Evolutionary conservation across 2,113 vertebrate genomes (phyloP), one percentile per base, ranked within the genome.

Genomic region (Indri indri): DNA sequence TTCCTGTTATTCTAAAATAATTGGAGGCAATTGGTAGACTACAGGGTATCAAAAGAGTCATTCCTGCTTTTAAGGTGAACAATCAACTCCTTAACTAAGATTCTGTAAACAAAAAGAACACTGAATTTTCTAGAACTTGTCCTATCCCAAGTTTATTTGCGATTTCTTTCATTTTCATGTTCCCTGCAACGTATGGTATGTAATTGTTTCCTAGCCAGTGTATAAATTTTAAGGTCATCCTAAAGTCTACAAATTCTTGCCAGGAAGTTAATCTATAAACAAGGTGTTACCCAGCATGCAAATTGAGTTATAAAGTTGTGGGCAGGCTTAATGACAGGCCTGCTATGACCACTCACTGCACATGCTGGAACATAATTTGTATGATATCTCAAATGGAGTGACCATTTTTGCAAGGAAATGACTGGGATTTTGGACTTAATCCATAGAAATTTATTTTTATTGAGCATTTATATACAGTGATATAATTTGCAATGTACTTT

Each of bases 391-490:
- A 65, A 93, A 92, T 14, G 11, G 1, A 34, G 10, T 42, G 42
- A 73, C 23, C n/a, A 77, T 77, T 96, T 91, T 94, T 96, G 63
- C 13, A 88, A 83, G 54, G 32, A 68, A 82, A 68, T 90, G 23
- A 37, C n/a, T 74, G 12, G 1, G 8, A 57, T 82, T 95, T 95
- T 74, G 74, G 59, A 73, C n/a, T 61, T 88, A 23, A 76, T 76
- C 76, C 88, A 88, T 40, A 77, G 32, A 90, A 82, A 84, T 76
- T 45, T 68, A 47, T 96, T 93, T 91, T 88, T 83, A 93, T 65
- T 68, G 47, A 91, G 30, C 40, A 90, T 82, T 97, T 97, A 45
- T 34, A 65, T 70, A 12, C 0, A 37, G 37, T 86, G 23, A 76
- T 63, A 73, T 47, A 88, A 90, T 94, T 73, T 95, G n/a, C 85